phyloP scores from a whole-genome alignment of 2,888 invertebrate genomes.

The Lepetodrilus schrolli region DNA sequence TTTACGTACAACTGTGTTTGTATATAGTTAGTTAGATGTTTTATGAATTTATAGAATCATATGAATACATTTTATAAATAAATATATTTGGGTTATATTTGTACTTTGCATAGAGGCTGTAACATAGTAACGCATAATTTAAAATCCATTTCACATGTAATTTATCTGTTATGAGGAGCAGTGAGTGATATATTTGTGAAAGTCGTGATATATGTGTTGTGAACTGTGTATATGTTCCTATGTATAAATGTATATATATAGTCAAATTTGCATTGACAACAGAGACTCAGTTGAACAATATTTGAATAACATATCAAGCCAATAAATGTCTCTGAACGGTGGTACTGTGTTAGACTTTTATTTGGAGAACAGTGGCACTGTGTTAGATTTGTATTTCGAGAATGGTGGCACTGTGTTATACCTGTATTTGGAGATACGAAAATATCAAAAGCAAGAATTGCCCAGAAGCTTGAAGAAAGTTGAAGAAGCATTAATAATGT shows the following conservation, averaged over 20 bases:
- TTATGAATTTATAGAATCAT: background rate
- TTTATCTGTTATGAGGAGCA: background rate
- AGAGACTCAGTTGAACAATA: background rate
- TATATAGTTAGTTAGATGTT: background rate
- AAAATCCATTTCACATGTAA: background rate
- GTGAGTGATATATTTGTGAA: background rate
- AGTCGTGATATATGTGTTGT: background rate
- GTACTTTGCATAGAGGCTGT: slow-evolving; percentile 5
- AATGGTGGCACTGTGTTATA: too few species aligned
- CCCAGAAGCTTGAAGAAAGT: too few species aligned
- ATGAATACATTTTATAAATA: background rate
- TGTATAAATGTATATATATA: slow-evolving; percentile 24
- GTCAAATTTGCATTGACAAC: slow-evolving; percentile 9
- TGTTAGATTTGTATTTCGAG: too few species aligned
- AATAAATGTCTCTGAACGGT: slow-evolving; percentile 24
- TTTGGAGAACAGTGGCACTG: too few species aligned
- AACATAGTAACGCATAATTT: slow-evolving; percentile 5
- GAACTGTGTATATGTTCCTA: background rate
- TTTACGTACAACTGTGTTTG: too few species aligned
- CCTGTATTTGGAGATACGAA: too few species aligned
- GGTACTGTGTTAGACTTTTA: background rate
- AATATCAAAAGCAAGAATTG: too few species aligned
- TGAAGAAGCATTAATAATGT: too few species aligned
- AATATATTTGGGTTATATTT: background rate
- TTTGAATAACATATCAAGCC: slow-evolving; percentile 20